phyloP scores from a whole-genome alignment of 2,113 vertebrate species.

The Terrapene triunguis region DNA sequence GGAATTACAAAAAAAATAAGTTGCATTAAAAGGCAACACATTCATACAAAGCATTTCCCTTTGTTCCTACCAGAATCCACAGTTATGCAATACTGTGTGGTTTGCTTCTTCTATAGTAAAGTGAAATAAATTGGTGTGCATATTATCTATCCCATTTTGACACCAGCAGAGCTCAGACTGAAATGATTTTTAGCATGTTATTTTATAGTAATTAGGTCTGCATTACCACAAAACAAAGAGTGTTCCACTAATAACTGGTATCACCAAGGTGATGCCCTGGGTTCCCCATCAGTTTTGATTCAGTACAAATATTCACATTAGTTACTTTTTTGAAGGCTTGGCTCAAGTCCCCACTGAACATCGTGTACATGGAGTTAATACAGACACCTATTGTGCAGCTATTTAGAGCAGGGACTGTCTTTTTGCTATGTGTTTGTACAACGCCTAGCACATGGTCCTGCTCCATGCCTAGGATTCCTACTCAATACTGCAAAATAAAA shows the following conservation, averaged over 20 bases:
- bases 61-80: neutral
- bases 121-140: rapidly evolving
- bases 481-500: neutral
- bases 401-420: neutral
- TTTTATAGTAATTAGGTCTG: neutral
- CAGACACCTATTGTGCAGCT: neutral
- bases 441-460: neutral
- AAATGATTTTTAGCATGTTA: neutral
- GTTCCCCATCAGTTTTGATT: neutral
- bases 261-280: neutral
- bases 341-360: neutral
- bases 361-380: rapidly evolving
- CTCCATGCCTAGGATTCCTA: neutral
- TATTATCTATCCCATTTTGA: neutral
- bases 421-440: neutral
- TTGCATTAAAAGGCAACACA: neutral
- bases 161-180: neutral
- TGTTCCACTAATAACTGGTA: neutral
- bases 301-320: neutral
- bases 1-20: neutral
- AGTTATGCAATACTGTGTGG: neutral
- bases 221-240: neutral
- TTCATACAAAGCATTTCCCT: neutral
- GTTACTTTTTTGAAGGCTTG: neutral
- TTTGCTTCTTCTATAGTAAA: neutral